Percentiles rank a stretch among this genome's conserved stretches.
Conservation (phyloP, 2,113 vertebrate genomes). For the Periophthalmus modestus region DNA sequence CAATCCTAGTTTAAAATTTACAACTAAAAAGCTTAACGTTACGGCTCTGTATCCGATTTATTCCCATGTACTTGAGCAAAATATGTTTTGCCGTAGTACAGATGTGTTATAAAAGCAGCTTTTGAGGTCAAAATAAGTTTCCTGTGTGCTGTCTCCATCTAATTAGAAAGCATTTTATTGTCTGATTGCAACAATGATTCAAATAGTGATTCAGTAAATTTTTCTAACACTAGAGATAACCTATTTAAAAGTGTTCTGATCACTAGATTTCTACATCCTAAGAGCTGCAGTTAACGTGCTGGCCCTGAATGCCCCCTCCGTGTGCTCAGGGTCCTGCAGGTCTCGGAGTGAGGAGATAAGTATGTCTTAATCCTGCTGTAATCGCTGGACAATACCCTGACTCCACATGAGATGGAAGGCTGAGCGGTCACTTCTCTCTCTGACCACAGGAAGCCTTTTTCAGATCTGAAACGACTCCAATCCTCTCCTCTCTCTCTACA, state of each 20-base stretch:
- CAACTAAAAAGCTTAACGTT: too few relatives aligned
- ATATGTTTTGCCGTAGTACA: too few relatives aligned
- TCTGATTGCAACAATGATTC: too few relatives aligned
- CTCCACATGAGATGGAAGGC: neutral
- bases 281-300: neutral
- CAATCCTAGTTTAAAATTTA: neutral
- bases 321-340: neutral
- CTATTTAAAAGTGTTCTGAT: neutral
- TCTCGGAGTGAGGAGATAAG: conserved; percentile 6
- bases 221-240: too few relatives aligned
- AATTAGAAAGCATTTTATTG: too few relatives aligned
- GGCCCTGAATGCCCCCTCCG: neutral
- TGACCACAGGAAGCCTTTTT: neutral
- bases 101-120: too few relatives aligned
- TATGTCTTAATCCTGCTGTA: conserved; percentile 11
- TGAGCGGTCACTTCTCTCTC: neutral
- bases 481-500: neutral
- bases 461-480: neutral
- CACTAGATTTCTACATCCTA: neutral
- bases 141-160: too few relatives aligned
- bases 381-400: conserved; percentile 4
- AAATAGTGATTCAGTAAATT: too few relatives aligned
- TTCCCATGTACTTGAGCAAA: too few relatives aligned
- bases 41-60: too few relatives aligned
- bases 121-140: too few relatives aligned